Evolutionary conservation across 2,113 vertebrate genomes (phyloP), one percentile per base, ranked within the genome.

Genomic region (Gobio gobio): DNA sequence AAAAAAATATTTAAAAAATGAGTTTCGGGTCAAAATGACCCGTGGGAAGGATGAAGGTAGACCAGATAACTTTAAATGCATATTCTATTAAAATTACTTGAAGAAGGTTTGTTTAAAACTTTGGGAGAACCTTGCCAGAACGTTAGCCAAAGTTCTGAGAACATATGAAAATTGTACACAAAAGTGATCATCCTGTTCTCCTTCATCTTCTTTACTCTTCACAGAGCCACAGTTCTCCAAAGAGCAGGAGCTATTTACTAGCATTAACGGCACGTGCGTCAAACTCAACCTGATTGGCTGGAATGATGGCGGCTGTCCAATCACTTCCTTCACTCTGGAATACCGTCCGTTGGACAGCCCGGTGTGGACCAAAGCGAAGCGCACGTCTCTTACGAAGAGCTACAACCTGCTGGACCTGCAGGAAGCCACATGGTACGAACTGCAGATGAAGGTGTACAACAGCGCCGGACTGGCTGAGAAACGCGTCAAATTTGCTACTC

Each of bases 151-250:
- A 13, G 45, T 47, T 13, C 3, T 12, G 45, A 47, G 45, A 47
- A 47, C 10, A 40, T 40, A 20, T n/a, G 10, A 1, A 40, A 18
- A 26, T 26, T 26, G 14, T 72, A 79, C 33, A 33, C 24, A 64
- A 70, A 54, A 40, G 40, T 40, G 40, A 40, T 40, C 0, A 68
- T 49, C 10, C n/a, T 24, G n/a, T 43, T 51, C 36, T 36, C 5
- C 9, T 47, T 16, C 40, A 63, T 14, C 12, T 1, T 16, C 82
- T 88, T 10, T 24, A 16, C 56, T 2, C 63, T 78, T 43, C 78
- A 0, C 86, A 97, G 96, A 97, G 82, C 96, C 96, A 12, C 96
- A 97, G 89, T 97, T 96, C 90, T 96, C 96, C 0, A 97, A 97
- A 91, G 96, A 97, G 79, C 96, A 97, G 54, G 96, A 97, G 40